Evolutionary conservation across 2,888 invertebrate genomes (phyloP).

Genomic region (Lysandra bellargus): DNA sequence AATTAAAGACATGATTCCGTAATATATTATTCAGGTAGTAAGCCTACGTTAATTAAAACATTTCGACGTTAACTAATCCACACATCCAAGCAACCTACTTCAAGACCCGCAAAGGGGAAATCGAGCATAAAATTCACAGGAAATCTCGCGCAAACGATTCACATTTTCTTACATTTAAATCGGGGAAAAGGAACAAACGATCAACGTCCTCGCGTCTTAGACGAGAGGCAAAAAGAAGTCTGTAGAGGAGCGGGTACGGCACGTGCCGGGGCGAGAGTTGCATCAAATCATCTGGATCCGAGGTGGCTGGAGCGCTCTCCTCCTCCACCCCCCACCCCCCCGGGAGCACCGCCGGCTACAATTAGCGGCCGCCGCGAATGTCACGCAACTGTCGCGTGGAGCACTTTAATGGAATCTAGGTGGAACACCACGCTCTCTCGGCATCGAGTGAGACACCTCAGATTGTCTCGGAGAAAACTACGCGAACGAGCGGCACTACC

Average conservation of each 20-base stretch:
- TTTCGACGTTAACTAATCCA: neutral
- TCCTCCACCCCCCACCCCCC: conserved; percentile 58
- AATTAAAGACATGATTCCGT: neutral
- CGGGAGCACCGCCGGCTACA: conserved; percentile 52
- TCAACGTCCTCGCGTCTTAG: conserved; percentile 46
- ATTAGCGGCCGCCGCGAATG: conserved; percentile 69
- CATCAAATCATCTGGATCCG: conserved; percentile 63
- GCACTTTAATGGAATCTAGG: conserved; percentile 15
- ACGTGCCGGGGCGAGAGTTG: conserved; percentile 71
- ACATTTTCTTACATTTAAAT: conserved; percentile 23
- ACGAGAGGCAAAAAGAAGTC: conserved; percentile 49
- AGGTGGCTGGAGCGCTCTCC: conserved; percentile 57
- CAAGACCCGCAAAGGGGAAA: neutral
- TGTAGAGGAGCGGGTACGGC: conserved; percentile 47
- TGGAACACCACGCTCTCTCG: conserved; percentile 22
- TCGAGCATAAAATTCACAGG: conserved; percentile 4
- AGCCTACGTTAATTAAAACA: neutral
- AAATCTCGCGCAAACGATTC: conserved; percentile 9
- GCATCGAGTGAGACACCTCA: neutral
- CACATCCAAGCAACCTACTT: conserved; percentile 10
- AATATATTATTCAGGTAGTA: neutral
- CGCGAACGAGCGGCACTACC: neutral
- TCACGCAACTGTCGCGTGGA: conserved; percentile 59
- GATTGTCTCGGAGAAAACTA: neutral
- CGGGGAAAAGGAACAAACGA: conserved; percentile 41